A percentile compares a stretch with the other conserved stretches of the same genome.
phyloP scores from a whole-genome alignment of 2,888 invertebrate species.

The Odontocolon sp. region DNA sequence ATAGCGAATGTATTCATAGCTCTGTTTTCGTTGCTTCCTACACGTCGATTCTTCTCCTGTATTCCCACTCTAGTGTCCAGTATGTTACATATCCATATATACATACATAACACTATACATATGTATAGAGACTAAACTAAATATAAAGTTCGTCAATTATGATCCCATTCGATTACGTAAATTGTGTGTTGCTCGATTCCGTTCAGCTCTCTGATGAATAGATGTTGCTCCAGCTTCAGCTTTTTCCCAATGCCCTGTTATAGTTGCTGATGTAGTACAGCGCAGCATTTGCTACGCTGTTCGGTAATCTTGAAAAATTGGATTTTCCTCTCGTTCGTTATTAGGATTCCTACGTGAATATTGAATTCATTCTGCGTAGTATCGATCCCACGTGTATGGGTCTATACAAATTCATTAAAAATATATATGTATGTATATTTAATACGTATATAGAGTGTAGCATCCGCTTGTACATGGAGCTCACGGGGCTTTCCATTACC shows the following conservation, averaged over 20 bases:
- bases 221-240: neutral
- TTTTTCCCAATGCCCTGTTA: too few relatives aligned
- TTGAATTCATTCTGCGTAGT: conserved; percentile 12
- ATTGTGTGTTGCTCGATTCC: conserved; percentile 40
- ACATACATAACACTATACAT: conserved; percentile 8
- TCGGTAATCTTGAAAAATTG: conserved; percentile 6
- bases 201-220: neutral
- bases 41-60: neutral
- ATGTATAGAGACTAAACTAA: too few relatives aligned
- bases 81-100: too few relatives aligned
- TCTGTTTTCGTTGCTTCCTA: conserved; percentile 47
- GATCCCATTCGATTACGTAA: conserved; percentile 56
- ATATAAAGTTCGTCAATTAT: conserved; percentile 54
- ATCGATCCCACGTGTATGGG: neutral
- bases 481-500: conserved; percentile 38
- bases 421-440: neutral
- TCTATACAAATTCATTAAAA: neutral
- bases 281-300: too few relatives aligned
- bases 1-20: conserved; percentile 44
- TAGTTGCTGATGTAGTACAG: too few relatives aligned
- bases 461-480: neutral
- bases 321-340: neutral
- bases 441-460: conserved; percentile 6
- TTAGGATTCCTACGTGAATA: conserved; percentile 11
- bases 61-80: too few relatives aligned